A percentile compares a stretch with the other conserved stretches of the same genome.
Conservation (phyloP, 2,113 vertebrate species). For the Canis aureus region DNA sequence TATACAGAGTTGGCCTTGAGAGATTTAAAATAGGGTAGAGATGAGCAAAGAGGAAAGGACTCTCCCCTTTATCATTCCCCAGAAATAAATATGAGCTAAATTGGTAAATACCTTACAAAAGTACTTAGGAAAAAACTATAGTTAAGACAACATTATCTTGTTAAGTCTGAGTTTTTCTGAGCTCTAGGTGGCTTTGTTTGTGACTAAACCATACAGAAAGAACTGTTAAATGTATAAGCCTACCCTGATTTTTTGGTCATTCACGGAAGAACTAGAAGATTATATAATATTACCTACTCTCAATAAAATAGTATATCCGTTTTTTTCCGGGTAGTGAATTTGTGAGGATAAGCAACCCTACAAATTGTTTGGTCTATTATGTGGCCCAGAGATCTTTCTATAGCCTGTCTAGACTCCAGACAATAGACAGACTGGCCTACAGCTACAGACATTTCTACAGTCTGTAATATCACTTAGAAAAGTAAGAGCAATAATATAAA, state of each 20-base stretch:
- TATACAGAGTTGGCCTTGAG: neutral
- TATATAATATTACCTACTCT: slow-evolving; percentile 74
- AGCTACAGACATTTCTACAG: slow-evolving; percentile 84
- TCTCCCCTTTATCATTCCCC: neutral
- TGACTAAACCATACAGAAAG: slow-evolving; percentile 44
- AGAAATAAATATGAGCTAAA: neutral
- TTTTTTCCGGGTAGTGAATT: slow-evolving; percentile 71
- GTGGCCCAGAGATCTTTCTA: slow-evolving; percentile 83
- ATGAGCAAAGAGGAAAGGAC: neutral
- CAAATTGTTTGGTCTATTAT: slow-evolving; percentile 81
- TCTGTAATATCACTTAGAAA: slow-evolving; percentile 83
- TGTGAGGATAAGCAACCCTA: slow-evolving; percentile 80
- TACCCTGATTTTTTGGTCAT: slow-evolving; percentile 68
- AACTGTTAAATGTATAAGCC: slow-evolving; percentile 27
- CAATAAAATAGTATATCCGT: slow-evolving; percentile 70
- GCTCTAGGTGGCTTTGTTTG: slow-evolving; percentile 51
- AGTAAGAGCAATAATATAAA: slow-evolving; percentile 79
- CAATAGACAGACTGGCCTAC: slow-evolving; percentile 80
- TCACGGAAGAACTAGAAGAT: slow-evolving; percentile 69
- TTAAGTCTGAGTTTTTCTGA: slow-evolving; percentile 51
- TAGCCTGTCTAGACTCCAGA: slow-evolving; percentile 86
- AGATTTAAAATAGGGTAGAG: neutral
- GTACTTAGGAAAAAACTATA: neutral
- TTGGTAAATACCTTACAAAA: slow-evolving; percentile 55
- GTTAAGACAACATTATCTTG: slow-evolving; percentile 47